Evolutionary conservation across 2,797 vertebrate species (phyloP), one percentile per base, ranked within the genome.

Genomic region (Ctenochaetus hawaiiensis): DNA sequence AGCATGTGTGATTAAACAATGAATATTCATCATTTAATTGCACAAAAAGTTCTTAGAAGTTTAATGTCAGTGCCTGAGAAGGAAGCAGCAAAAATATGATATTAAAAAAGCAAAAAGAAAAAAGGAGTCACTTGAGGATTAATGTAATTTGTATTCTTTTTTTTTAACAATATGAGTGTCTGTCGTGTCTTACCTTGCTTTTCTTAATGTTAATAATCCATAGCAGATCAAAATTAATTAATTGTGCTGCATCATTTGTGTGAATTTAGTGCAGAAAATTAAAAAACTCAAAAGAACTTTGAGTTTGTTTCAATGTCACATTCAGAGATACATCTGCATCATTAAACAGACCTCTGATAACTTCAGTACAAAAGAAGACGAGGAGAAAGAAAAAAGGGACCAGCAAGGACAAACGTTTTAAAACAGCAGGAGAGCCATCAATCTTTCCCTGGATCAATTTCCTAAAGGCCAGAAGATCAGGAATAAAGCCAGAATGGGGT

Each of bases 381-480:
- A 89, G 87, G 70, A 80, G 69, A 81, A 85, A 75, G 77, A 83
- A 77, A 87, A 77, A 86, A 34, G 30, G 30, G 74, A 86, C 62
- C 65, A 82, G 90, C 94, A 96, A 96, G 95, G 95, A 95, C 95
- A 94, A 95, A 95, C 85, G 92, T 89, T 91, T 92, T 89, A 88
- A 93, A 93, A 85, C 77, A 64, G 83, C 87, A 66, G 88, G 87
- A 92, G 85, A 93, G 82, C 90, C 93, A 96, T 96, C 94, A 95
- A 96, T 95, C 95, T 95, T 94, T 90, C 83, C 84, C 80, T 54
- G 82, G 94, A 95, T 95, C 93, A 94, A 95, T 96, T 96, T 96
- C 90, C 93, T 87, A 91, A 91, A 93, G 95, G 95, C 91, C 93
- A 80, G 48, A 69, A 60, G 91, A 93, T 94, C 93, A 91, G 81